These are phyloP conservation scores for Sycophaga agraensis DNA, from an alignment of 1,140 invertebrate species.

Conservation along the genomic window DNA sequence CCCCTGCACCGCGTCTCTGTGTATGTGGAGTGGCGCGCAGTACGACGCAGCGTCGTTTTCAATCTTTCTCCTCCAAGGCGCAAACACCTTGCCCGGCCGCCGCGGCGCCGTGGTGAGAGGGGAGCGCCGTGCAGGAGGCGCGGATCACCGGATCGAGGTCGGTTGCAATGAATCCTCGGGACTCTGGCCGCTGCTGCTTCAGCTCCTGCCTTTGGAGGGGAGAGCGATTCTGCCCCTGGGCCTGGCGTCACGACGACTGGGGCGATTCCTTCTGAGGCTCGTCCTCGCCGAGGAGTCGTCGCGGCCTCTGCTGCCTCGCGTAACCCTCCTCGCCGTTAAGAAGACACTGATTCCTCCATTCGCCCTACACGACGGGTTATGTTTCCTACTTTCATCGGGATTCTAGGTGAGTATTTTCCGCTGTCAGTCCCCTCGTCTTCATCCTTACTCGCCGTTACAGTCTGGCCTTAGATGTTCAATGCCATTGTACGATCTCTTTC, in stretches of 20 bases:
- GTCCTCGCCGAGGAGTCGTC: not conserved
- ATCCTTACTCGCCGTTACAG: too few species aligned
- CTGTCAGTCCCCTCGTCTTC: too few species aligned
- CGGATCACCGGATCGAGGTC: not conserved
- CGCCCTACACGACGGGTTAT: conserved; percentile 61
- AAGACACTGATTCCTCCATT: not conserved
- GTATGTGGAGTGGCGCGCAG: too few species aligned
- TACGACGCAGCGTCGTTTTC: too few species aligned
- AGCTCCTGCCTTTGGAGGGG: not conserved
- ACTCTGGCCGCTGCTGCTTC: not conserved
- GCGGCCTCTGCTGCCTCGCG: not conserved
- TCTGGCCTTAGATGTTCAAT: too few species aligned
- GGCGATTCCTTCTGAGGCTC: not conserved
- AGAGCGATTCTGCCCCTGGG: not conserved
- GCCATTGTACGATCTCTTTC: too few species aligned
- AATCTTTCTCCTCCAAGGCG: not conserved
- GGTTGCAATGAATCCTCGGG: conserved; percentile 8
- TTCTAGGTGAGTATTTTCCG: conserved; percentile 71
- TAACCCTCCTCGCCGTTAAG: not conserved
- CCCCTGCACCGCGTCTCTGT: too few species aligned
- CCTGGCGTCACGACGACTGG: not conserved
- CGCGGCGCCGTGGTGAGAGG: not conserved
- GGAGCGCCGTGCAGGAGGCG: not conserved
- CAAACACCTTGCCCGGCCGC: not conserved
- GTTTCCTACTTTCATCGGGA: conserved; percentile 72